These are phyloP conservation scores for Numenius arquata DNA, from an alignment of 2,113 vertebrate species.

Conservation along the genomic window DNA sequence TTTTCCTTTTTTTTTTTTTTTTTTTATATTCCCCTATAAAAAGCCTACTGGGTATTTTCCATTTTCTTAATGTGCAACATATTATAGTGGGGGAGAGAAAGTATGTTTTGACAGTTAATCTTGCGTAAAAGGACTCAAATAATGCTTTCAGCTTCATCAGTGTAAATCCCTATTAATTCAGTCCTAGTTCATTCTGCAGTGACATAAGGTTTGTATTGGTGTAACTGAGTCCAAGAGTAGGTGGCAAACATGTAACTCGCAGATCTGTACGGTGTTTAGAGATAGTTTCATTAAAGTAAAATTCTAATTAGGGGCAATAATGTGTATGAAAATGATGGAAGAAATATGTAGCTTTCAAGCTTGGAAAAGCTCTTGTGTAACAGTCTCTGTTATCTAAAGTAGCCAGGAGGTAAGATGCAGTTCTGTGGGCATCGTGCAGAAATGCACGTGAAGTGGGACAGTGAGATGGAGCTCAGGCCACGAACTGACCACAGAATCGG, in stretches of 20 bases:
- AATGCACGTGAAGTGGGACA: not conserved
- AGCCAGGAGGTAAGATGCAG: not conserved
- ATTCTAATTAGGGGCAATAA: not conserved
- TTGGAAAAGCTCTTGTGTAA: not conserved
- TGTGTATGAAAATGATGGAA: not conserved
- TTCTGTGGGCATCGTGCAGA: not conserved
- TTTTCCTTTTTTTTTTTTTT: not conserved
- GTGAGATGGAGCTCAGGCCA: not conserved
- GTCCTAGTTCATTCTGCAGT: not conserved
- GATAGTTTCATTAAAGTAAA: not conserved
- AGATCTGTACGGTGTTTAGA: not conserved
- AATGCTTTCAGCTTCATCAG: not conserved
- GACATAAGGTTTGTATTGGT: fast-evolving
- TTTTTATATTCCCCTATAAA: not conserved
- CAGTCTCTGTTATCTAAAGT: not conserved
- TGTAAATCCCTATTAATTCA: not conserved
- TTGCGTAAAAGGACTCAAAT: not conserved
- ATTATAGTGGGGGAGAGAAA: not conserved
- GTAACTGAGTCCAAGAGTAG: not conserved
- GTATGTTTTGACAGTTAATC: not conserved
- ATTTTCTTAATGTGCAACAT: not conserved
- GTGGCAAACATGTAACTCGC: not conserved
- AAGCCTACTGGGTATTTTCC: not conserved
- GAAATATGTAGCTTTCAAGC: not conserved
- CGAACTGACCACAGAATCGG: not conserved